Base-by-base conservation (phyloP, 2,888 invertebrate genomes). In the Fabriciana adippe region DNA sequence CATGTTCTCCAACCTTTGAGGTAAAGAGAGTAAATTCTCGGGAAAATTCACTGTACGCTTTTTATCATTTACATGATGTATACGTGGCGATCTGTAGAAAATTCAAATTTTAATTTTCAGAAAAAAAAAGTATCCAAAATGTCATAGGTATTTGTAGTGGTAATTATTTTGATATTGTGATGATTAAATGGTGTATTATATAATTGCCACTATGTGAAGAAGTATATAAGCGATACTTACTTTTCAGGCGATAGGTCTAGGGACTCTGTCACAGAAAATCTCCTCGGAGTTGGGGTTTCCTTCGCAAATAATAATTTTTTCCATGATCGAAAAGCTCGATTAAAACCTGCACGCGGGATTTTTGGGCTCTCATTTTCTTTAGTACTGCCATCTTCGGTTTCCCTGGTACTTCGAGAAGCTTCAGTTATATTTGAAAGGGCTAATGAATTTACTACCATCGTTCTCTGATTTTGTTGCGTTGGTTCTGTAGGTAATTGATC, bases 31-130 rank as follows among this genome's bases (percentile, higher is more conserved):
- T 54, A 87, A 73, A 26, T 82, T 86, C 65, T 83, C 81, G 0
- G 88, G 88, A 69, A 90, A 90, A 76, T 88, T 88, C 55, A 90
- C 88, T 1, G 84, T 82, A 4, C 86, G 80, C 69, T 89, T 88
- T 70, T 85, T 86, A 65, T 81, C 84, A 4, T 81, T 80, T 4
- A 62, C 47, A 18, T 74, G 64, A 47, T 79, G 80, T 14, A 78
- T 79, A 13, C 73, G 79, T 1, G 83, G 83, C 3, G 86, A 82
- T 69, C 87, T 88, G 69, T 21, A 59, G 41, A 55, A 61, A 31
- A 51, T 61, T 61, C 31, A 35, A 35, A 16, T 26, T 31, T 41
- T 11, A 35, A 35, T 35, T 35, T 35, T 6, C 6, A 35, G 5
- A 35, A 35, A 6, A 6, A 31, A 31, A 31, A 6, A 3, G n/a